Evolutionary conservation across 2,888 invertebrate genomes (phyloP).

Genomic region (Zele albiditarsus): DNA sequence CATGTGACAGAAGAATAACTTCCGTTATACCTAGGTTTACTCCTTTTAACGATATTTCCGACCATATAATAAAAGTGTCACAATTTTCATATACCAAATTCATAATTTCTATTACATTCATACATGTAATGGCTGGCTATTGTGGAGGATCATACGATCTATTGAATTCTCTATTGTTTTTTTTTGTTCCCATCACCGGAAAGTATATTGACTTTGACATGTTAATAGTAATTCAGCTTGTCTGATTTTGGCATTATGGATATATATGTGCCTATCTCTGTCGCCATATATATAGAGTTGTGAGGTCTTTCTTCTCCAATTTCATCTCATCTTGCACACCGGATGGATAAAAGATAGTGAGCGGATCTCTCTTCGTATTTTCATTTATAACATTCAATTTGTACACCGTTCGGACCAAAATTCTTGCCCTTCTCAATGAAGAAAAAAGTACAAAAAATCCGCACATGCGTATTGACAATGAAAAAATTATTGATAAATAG

Average conservation of each 20-base stretch:
- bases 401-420: not conserved
- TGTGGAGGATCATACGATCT: not conserved
- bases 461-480: not conserved
- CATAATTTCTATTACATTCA: not conserved
- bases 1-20: not conserved
- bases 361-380: not conserved
- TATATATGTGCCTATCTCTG: not conserved
- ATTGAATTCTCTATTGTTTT: not conserved
- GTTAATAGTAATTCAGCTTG: conserved; percentile 4
- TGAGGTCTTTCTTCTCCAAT: not conserved
- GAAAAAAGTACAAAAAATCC: not conserved
- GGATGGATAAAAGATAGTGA: not conserved
- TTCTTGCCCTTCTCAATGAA: not conserved
- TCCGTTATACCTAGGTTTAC: not conserved
- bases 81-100: not conserved
- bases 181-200: not conserved
- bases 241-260: not conserved
- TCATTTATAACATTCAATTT: not conserved
- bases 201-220: not conserved
- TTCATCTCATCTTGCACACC: not conserved
- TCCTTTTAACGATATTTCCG: not conserved
- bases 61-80: not conserved
- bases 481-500: not conserved
- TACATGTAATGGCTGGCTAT: not conserved
- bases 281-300: not conserved